Evolutionary conservation across 2,888 invertebrate species (phyloP), one percentile per base, ranked within the genome.

Genomic region (Erebia palarica): DNA sequence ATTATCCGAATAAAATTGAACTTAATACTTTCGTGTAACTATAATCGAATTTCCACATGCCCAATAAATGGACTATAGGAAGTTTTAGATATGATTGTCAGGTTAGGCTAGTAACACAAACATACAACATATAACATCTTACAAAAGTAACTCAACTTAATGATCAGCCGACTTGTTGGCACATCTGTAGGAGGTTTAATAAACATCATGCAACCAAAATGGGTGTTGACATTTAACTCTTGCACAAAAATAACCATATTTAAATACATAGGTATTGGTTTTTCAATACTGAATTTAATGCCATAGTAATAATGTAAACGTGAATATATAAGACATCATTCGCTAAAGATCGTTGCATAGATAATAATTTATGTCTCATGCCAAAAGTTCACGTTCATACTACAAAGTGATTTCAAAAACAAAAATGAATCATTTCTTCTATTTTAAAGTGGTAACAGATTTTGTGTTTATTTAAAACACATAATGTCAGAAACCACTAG

Each of bases 141-240:
- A 27, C 27, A 27, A 27, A 27, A 27, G 27, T 3, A 27, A 27
- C 3, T 36, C 13, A 13, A 47, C 11, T 13, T 55, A 18, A 18
- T 18, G 3, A 9, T 16, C 9, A 16, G 3, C 18, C 18, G 10
- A 61, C 13, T 47, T 61, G 44, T 44, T 44, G 44, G 44, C 13
- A 11, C 44, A 61, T 61, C 55, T 66, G n/a, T 53, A 47, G 8
- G 11, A 4, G 21, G 21, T n/a, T 59, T 42, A 64, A 36, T 21
- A 51, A 47, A 57, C 63, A 11, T 27, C 42, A n/a, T 65, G 21
- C 55, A 36, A 44, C 65, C 42, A 7, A 55, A 67, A 18, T 51
- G 18, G 27, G 59, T 73, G 73, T 60, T 68, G 44, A 65, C 68
- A 67, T 75, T 75, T 66, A 60, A 44, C 14, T 51, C n/a, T n/a